A percentile compares a stretch with the other conserved stretches of the same genome.
Conservation (phyloP, 1,140 invertebrate species). For the Tetramorium parvispinum region DNA sequence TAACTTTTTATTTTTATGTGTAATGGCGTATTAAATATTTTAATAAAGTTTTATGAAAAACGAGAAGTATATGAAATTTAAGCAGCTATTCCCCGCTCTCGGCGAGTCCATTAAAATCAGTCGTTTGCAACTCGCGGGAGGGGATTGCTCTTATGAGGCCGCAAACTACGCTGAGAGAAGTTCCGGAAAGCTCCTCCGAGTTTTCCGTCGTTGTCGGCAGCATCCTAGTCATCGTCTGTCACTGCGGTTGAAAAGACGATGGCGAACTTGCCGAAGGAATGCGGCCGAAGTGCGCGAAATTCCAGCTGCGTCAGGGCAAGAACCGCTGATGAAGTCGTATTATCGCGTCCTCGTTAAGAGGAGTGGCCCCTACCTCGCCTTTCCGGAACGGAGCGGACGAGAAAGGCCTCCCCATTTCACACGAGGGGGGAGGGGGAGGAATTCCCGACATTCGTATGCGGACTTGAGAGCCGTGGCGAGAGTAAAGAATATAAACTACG, state of each 20-base stretch:
- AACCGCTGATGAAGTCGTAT: conserved; percentile 62
- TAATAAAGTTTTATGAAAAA: background rate
- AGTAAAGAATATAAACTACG: conserved; percentile 49
- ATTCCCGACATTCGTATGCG: conserved; percentile 8
- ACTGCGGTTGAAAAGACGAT: conserved; percentile 35
- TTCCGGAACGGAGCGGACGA: background rate
- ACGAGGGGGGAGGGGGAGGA: background rate
- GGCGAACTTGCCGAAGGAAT: conserved; percentile 46
- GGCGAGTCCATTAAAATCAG: conserved; percentile 22
- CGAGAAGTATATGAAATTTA: background rate
- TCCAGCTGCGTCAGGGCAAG: conserved; percentile 35
- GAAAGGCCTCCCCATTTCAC: background rate
- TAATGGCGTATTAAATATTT: background rate
- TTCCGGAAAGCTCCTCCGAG: conserved; percentile 29
- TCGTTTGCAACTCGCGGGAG: background rate
- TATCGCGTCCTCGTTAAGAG: conserved; percentile 61
- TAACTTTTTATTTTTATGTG: background rate
- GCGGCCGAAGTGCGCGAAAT: conserved; percentile 42
- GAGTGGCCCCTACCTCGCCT: background rate
- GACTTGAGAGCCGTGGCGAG: conserved; percentile 5
- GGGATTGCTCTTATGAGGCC: conserved; percentile 3
- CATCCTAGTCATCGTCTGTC: conserved; percentile 16
- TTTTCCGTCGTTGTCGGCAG: conserved; percentile 15
- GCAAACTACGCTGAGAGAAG: conserved; percentile 1
- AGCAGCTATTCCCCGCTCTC: background rate